phyloP scores from a whole-genome alignment of 2,113 vertebrate genomes.

The Machaerirhynchus nigripectus region DNA sequence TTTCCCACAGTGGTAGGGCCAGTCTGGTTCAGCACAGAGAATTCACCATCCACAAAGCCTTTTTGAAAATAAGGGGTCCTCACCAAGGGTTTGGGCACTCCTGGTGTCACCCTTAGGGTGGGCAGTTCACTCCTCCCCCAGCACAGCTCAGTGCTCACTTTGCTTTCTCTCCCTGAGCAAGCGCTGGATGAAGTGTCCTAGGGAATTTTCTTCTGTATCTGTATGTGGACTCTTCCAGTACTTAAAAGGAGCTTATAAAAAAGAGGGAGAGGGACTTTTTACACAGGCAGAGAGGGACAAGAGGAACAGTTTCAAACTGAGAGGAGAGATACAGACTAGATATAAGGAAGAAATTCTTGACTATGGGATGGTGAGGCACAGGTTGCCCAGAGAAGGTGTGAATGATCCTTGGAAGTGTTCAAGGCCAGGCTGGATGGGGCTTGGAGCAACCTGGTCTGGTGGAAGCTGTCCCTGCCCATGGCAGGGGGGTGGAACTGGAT shows the following conservation, averaged over 20 bases:
- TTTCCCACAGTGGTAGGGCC: background rate
- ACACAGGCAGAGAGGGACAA: background rate
- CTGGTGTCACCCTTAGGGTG: background rate
- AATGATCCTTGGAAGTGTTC: background rate
- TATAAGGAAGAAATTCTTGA: background rate
- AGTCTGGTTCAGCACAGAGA: background rate
- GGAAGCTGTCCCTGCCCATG: background rate
- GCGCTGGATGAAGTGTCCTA: background rate
- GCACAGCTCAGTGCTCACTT: background rate
- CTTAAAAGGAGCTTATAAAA: background rate
- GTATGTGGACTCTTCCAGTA: background rate
- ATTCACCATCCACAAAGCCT: background rate
- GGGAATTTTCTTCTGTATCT: background rate
- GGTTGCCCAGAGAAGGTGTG: background rate
- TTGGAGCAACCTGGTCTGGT: background rate
- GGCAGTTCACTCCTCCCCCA: background rate
- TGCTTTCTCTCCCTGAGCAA: background rate
- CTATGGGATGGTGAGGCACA: background rate
- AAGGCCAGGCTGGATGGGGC: background rate
- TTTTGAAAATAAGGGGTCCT: background rate
- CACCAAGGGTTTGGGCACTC: background rate
- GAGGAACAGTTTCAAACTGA: background rate
- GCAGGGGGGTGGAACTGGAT: background rate
- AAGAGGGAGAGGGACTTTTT: background rate
- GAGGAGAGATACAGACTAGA: background rate